Percentiles rank a stretch among this genome's conserved stretches.
These are phyloP conservation scores for Noctua fimbriata DNA, from an alignment of 2,888 invertebrate species.

Conservation along the genomic window DNA sequence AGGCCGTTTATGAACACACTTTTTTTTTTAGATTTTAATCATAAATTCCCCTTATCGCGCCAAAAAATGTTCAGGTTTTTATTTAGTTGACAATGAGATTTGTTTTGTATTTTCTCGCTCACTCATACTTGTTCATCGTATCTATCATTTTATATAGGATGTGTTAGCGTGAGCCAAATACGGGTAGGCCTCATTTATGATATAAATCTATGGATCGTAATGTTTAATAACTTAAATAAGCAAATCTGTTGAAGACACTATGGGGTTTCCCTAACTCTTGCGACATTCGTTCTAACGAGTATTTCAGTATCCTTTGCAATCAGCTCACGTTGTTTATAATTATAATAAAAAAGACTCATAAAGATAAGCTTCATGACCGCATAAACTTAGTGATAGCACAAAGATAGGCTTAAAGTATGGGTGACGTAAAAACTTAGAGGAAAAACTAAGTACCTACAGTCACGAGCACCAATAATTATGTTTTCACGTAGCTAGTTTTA, in stretches of 20 bases:
- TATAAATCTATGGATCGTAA: too few relatives aligned
- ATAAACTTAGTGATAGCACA: slow-evolving; percentile 2
- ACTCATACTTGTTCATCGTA: not conserved
- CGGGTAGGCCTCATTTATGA: too few relatives aligned
- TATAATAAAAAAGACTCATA: not conserved
- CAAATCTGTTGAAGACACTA: not conserved
- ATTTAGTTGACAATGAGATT: not conserved
- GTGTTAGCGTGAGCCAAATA: too few relatives aligned
- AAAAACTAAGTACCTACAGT: not conserved
- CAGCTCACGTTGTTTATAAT: not conserved
- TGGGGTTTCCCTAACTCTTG: not conserved
- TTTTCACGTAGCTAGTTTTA: too few relatives aligned
- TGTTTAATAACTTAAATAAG: too few relatives aligned
- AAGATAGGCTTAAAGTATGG: not conserved
- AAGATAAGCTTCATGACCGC: not conserved
- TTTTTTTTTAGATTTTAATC: not conserved
- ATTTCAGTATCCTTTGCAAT: too few relatives aligned
- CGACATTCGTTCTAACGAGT: not conserved
- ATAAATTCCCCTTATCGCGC: not conserved
- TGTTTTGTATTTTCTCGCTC: not conserved
- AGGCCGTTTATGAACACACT: not conserved
- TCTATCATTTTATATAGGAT: not conserved
- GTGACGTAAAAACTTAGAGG: not conserved
- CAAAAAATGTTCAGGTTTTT: not conserved
- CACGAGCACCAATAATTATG: too few relatives aligned